Evolutionary conservation across 2,888 invertebrate species (phyloP), one percentile per base, ranked within the genome.

Genomic region (Venusia cambrica): DNA sequence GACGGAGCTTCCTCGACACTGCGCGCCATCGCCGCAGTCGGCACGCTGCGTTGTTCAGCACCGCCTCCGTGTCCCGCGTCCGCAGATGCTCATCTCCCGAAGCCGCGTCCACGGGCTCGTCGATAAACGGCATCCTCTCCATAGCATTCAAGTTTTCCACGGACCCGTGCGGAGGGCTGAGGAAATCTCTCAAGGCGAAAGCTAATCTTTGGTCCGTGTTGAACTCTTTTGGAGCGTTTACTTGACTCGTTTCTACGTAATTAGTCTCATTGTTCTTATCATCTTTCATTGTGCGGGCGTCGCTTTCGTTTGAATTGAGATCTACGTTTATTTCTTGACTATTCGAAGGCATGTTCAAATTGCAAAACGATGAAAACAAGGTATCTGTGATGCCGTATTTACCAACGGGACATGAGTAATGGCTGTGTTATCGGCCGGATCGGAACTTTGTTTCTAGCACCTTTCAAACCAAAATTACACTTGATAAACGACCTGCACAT

Each of bases 21-120:
- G 88, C 88, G 16, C 87, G 81, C 73, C 89, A 87, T 24, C 87
- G 64, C 44, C 84, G 75, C 56, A 89, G 64, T 32, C 88, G 75
- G 48, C 88, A 83, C 15, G 83, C 87, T 1, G 83, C 84, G 48
- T 80, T 87, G 54, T 78, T 81, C 17, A 78, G 53, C 38, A 78
- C 74, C 41, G 79, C 83, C 4, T 79, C 77, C 0, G 84, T 74
- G 12, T 75, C 84, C 5, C 69, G 73, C 28, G 46, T 53, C 26
- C 54, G 64, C 24, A 58, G 54, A 15, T 59, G 70, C 36, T 84
- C 85, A 24, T 71, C 83, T 18, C 77, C 83, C 12, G 80, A 79
- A 25, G 52, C 45, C 29, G 46, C 48, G 2, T 72, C 74, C 6
- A 66, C 52, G 21, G 59, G 70, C 47, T 85, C 85, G 38, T 84